phyloP scores from a whole-genome alignment of 2,113 vertebrate genomes.

The Terrapene triunguis region DNA sequence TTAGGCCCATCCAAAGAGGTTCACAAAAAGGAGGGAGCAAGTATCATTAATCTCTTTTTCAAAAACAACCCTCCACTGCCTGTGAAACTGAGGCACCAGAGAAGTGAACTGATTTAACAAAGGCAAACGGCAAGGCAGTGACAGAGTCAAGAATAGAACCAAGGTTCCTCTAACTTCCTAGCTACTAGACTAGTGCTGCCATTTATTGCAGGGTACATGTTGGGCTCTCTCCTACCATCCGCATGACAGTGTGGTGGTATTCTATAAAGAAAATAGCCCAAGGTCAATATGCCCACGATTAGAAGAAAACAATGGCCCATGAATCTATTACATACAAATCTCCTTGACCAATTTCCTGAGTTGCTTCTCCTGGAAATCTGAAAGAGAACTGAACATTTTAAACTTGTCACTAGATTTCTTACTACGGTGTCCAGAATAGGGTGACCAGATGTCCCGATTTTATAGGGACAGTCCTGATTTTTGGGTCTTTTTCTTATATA shows the following conservation, averaged over 20 bases:
- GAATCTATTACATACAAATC: background rate
- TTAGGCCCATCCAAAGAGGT: background rate
- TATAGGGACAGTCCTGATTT: no score
- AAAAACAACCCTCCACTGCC: background rate
- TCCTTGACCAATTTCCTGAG: background rate
- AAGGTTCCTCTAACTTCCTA: background rate
- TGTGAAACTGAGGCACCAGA: background rate
- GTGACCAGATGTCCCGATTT: no score
- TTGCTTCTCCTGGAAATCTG: background rate
- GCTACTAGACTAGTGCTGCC: accelerated
- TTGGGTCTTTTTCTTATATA: no score
- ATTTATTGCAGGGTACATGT: accelerated
- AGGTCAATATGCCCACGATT: accelerated
- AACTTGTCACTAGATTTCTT: background rate
- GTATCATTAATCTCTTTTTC: background rate
- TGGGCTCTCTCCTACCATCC: background rate
- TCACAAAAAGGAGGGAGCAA: background rate
- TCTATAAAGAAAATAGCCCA: background rate
- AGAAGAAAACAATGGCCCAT: background rate
- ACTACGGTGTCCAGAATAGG: background rate
- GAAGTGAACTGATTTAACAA: background rate
- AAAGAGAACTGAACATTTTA: accelerated
- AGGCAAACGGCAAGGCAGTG: accelerated
- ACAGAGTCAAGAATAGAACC: accelerated
- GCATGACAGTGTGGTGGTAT: accelerated